Evolutionary conservation across 1,140 invertebrate species (phyloP).

Genomic region (Drosophila mauritiana): DNA sequence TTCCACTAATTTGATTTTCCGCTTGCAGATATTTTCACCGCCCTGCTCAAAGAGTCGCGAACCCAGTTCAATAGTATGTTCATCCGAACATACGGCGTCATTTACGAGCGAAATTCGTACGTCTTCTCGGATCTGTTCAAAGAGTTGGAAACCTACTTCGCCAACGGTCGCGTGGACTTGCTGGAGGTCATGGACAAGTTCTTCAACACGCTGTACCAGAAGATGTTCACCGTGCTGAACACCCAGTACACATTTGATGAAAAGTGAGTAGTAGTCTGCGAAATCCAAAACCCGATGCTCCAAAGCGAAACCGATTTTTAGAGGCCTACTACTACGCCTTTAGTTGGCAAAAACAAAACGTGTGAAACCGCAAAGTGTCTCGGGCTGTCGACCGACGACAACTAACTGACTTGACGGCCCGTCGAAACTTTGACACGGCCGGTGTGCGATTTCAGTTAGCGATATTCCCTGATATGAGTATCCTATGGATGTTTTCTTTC

Average conservation of each 20-base stretch:
- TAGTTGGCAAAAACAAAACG: slow-evolving; percentile 48
- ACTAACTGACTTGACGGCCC: slow-evolving; percentile 19
- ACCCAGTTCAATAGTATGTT: slow-evolving; percentile 97
- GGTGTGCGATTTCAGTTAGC: slow-evolving; percentile 70
- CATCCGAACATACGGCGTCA: slow-evolving; percentile 95
- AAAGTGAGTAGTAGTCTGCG: slow-evolving; percentile 87
- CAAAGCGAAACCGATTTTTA: slow-evolving; percentile 49
- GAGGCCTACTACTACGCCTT: slow-evolving; percentile 1
- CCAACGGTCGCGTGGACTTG: slow-evolving; percentile 92
- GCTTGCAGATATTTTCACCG: slow-evolving; percentile 93
- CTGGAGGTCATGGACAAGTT: slow-evolving; percentile 95
- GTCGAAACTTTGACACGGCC: slow-evolving; percentile 56
- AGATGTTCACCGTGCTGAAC: slow-evolving; percentile 98
- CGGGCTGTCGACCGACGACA: slow-evolving; percentile 21
- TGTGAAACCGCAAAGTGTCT: slow-evolving; percentile 79
- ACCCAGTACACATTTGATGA: slow-evolving; percentile 94
- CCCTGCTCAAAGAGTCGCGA: slow-evolving; percentile 92
- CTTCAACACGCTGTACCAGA: slow-evolving; percentile 96
- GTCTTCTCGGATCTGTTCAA: slow-evolving; percentile 96
- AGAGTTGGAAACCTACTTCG: slow-evolving; percentile 95
- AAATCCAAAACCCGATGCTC: slow-evolving; percentile 35
- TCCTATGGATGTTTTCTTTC: slow-evolving; percentile 1
- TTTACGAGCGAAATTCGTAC: slow-evolving; percentile 97
- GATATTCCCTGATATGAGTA: slow-evolving; percentile 13
- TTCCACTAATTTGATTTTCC: slow-evolving; percentile 22